Base-by-base conservation (phyloP, 2,113 vertebrate genomes). In the Fulmarus glacialis region DNA sequence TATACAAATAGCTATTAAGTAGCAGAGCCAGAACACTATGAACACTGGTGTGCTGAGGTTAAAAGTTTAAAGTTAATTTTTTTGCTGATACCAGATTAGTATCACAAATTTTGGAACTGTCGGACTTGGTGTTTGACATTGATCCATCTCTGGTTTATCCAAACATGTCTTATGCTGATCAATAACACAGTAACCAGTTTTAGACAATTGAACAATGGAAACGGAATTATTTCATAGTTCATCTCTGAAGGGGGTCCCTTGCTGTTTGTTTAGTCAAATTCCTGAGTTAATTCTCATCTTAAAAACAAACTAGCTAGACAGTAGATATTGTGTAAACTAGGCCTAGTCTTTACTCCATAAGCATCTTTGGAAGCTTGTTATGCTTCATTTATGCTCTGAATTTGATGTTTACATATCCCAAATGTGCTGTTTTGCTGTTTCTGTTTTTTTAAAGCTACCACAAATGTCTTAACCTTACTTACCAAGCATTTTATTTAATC, bases 341-440 rank as follows among this genome's bases (percentile, higher is more conserved):
- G 21, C 27, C 60, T 70, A 72, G 56, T 55, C 43, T 85, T 56
- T 87, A 50, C 75, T 85, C 93, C 50, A 73, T 75, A 85, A 79
- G 67, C 81, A 53, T 93, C 62, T 89, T 82, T 80, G 81, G 53
- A 91, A 91, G 52, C 45, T 89, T 81, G 15, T 80, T 86, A 74
- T 84, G 55, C 79, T 96, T 91, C 40, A 72, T 85, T 94, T 96
- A 24, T 82, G 38, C 60, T 72, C 74, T 53, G 45, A 87, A 82
- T 89, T 82, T 93, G 47, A 82, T 96, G 87, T 91, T 96, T 96
- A 93, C 82, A 21, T 79, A 68, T 93, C 53, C 58, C 70, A 95
- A 87, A 93, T 64, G 87, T 67, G 47, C 70, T 94, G 60, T 7
- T 93, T 67, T 85, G 52, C 52, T 79, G 38, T 94, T 91, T 84